These are phyloP conservation scores for Oryctes rhinoceros DNA, from an alignment of 1,140 invertebrate genomes.

Conservation along the genomic window DNA sequence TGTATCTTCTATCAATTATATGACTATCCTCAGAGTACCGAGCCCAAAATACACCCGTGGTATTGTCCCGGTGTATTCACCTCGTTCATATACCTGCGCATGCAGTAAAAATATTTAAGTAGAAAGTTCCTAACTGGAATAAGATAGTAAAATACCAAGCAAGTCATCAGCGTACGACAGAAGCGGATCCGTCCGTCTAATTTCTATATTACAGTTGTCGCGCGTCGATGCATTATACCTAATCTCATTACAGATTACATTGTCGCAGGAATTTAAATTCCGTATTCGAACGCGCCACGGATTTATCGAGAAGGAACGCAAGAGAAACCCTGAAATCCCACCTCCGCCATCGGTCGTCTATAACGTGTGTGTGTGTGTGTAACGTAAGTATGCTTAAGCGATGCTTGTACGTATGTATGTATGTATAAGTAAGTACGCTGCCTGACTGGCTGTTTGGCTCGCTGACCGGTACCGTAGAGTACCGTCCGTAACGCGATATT, in stretches of 20 bases:
- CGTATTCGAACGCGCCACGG: constrained; percentile 10
- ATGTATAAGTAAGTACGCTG: no score
- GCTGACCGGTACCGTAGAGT: neutral
- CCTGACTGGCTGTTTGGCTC: no score
- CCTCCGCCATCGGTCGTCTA: neutral
- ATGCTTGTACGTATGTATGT: no score
- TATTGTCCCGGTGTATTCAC: constrained; percentile 13
- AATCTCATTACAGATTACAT: constrained; percentile 34
- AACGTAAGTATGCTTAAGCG: neutral
- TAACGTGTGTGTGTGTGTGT: neutral
- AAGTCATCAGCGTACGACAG: constrained; percentile 19
- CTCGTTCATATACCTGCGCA: neutral
- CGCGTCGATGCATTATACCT: neutral
- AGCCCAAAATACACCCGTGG: neutral
- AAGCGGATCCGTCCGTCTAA: constrained; percentile 14
- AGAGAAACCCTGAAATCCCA: neutral
- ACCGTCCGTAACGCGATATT: constrained; percentile 30
- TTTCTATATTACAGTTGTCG: constrained; percentile 18
- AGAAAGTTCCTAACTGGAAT: neutral
- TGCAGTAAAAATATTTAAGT: constrained; percentile 30
- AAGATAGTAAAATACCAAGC: constrained; percentile 22
- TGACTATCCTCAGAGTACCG: neutral
- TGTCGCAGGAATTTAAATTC: constrained; percentile 32
- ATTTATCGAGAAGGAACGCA: neutral
- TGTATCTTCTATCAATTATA: no score